A percentile compares a stretch with the other conserved stretches of the same genome.
Conservation (phyloP, 2,113 vertebrate genomes). For the Colinus virginianus region DNA sequence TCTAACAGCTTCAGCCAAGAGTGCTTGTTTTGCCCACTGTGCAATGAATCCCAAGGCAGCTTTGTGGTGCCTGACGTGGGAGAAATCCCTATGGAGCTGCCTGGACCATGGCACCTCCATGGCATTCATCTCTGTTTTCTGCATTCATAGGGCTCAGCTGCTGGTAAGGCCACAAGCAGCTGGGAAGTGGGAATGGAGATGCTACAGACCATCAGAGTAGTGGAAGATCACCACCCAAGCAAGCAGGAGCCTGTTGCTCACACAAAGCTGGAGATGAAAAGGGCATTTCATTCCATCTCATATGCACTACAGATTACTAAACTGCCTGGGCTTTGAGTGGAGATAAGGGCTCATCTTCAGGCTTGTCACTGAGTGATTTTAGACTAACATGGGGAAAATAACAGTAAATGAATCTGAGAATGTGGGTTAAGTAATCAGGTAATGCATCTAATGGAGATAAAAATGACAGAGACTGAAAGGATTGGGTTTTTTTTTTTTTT, state of each 20-base stretch:
- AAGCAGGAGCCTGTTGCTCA: not conserved
- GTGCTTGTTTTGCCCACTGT: not conserved
- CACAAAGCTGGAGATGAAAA: not conserved
- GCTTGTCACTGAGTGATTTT: not conserved
- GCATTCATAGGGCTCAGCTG: not conserved
- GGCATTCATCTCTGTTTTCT: not conserved
- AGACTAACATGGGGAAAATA: not conserved
- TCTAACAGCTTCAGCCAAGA: not conserved
- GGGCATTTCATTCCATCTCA: not conserved
- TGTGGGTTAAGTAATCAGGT: not conserved
- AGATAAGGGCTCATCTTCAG: conserved; percentile 1
- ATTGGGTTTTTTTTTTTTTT: not conserved
- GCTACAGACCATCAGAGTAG: not conserved
- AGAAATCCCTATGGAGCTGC: not conserved
- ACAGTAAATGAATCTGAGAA: not conserved
- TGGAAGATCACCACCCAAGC: not conserved
- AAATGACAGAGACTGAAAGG: not conserved
- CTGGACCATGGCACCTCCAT: not conserved
- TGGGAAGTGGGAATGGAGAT: not conserved
- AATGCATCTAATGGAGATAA: not conserved
- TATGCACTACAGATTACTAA: not conserved
- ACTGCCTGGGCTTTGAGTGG: not conserved
- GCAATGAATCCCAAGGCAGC: fast-evolving
- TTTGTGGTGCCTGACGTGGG: not conserved
- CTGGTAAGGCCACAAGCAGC: not conserved